A percentile compares a stretch with the other conserved stretches of the same genome.
phyloP scores from a whole-genome alignment of 2,888 invertebrate genomes.

The Pristionchus arcanus region DNA sequence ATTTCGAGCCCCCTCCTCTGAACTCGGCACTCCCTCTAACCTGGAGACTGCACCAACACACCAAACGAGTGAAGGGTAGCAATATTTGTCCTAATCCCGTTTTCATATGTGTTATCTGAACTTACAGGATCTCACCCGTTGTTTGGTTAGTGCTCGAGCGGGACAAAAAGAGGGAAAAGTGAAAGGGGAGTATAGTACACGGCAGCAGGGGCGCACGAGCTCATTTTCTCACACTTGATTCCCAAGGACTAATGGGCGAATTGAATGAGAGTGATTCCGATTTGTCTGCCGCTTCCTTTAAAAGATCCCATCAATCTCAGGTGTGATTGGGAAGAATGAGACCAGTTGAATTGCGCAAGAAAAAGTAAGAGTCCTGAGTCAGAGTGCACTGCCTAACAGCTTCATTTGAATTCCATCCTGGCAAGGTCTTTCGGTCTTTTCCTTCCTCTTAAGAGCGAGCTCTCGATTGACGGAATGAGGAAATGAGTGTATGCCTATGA shows the following conservation, averaged over 20 bases:
- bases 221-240: slow-evolving; percentile 44
- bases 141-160: slow-evolving; percentile 37
- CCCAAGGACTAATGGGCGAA: slow-evolving; percentile 37
- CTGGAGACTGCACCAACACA: slow-evolving; percentile 13
- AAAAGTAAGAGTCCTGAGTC: neutral
- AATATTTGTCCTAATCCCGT: slow-evolving; percentile 37
- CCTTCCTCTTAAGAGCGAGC: neutral
- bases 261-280: slow-evolving; percentile 36
- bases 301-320: slow-evolving; percentile 47
- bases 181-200: slow-evolving; percentile 6
- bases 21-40: neutral
- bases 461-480: neutral
- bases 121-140: slow-evolving; percentile 33
- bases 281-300: neutral
- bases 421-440: slow-evolving; percentile 31
- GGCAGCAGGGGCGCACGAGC: slow-evolving; percentile 4
- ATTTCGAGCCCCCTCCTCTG: neutral
- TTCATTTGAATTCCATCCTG: slow-evolving; percentile 44
- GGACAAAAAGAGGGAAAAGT: neutral
- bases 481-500: neutral
- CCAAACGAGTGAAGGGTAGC: slow-evolving; percentile 34
- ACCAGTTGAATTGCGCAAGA: slow-evolving; percentile 34
- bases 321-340: slow-evolving; percentile 42
- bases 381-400: slow-evolving; percentile 18
- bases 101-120: slow-evolving; percentile 30